Base-by-base conservation (phyloP, 2,888 invertebrate genomes). In the Epistrophe eligans region DNA sequence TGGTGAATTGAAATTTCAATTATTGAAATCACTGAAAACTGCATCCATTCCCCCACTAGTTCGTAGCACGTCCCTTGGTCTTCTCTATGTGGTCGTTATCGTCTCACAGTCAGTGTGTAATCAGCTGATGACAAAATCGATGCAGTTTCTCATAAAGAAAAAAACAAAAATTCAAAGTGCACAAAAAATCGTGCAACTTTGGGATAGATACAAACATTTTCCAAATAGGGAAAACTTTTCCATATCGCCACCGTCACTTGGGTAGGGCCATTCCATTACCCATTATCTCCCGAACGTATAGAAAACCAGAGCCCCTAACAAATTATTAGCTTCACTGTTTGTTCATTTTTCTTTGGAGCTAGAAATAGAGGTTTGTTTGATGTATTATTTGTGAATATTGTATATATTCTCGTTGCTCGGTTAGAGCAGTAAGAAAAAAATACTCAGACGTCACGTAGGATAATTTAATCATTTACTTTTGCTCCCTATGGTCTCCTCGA, bases 61-160 rank as follows among this genome's bases (percentile, higher is more conserved):
- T 66, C 32, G 48, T 35, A 32, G 11, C 57, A 66, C 40, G 38
- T 58, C 64, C 57, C 35, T 48, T 8, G 8, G n/a, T 38, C 13
- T 11, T 4, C 13, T n/a, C 67, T 40, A 1, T 52, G 6, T 48
- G 9, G 28, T 67, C 45, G 45, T 50, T 50, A 67, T 67, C 48
- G 73, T 62, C 70, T 81, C 24, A n/a, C 8, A 62, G 13, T 28
- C 10, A 55, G 72, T 74, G 58, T 85, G 77, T 73, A 81, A 81
- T 81, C 85, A 85, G 84, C 84, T 84, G 84, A 80, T 77, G 77
- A 77, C 77, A 84, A 84, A 84, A 84, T 84, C 84, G 77, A 80
- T 80, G 80, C 81, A 84, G 67, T 84, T 84, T 71, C 62, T 17
- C 35, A 35, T 32, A 38, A 28, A 17, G 24, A 45, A 45, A 45